Evolutionary conservation across 2,113 vertebrate species (phyloP).

Genomic region (Narcine bancroftii): DNA sequence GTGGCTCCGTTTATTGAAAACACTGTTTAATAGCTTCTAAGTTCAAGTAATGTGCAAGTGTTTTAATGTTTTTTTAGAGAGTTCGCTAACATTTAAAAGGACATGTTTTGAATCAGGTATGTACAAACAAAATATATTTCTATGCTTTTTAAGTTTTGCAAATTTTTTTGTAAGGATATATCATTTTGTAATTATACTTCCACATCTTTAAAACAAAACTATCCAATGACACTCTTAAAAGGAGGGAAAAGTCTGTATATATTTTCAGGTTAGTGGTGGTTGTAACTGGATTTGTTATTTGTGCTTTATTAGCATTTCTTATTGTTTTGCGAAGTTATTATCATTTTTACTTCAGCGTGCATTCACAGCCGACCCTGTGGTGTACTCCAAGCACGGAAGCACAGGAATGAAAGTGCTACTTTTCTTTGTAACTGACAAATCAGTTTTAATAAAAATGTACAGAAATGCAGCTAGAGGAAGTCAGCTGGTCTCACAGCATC

Average conservation of each 20-base stretch:
- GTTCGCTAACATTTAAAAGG: neutral
- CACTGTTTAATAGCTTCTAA: neutral
- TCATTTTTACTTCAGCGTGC: neutral
- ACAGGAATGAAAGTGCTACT: neutral
- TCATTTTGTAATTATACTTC: conserved; percentile 6
- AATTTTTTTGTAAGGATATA: neutral
- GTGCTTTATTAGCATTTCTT: neutral
- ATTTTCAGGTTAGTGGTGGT: neutral
- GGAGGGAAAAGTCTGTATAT: neutral
- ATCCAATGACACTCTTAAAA: neutral
- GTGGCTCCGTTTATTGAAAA: neutral
- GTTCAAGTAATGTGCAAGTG: neutral
- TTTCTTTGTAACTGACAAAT: neutral
- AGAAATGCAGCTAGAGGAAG: too few species aligned
- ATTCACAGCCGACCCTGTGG: neutral
- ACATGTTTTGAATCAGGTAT: conserved; percentile 12
- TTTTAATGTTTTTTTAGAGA: neutral
- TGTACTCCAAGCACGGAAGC: neutral
- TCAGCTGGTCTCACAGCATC: too few species aligned
- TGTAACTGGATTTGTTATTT: neutral
- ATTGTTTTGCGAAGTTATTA: neutral
- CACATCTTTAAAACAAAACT: neutral
- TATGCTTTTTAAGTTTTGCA: neutral
- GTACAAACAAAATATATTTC: conserved; percentile 11
- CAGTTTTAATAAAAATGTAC: too few species aligned